A percentile compares a stretch with the other conserved stretches of the same genome.
Evolutionary conservation across 2,113 vertebrate genomes (phyloP).

Genomic region (Etheostoma spectabile): DNA sequence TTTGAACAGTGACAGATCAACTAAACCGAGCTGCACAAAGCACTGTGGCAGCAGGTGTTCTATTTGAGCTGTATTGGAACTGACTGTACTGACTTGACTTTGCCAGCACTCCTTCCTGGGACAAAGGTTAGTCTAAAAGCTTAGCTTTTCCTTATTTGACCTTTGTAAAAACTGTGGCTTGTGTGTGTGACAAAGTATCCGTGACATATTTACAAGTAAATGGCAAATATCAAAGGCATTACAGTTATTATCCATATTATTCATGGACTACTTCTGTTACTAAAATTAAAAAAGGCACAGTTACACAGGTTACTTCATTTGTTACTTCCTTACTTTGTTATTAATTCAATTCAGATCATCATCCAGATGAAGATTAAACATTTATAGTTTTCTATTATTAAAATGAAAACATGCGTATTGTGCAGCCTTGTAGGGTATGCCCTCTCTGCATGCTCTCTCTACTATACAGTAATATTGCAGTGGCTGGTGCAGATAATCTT

Average conservation of each 20-base stretch:
- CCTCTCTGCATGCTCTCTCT: neutral
- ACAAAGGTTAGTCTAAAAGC: constrained; percentile 7
- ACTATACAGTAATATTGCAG: neutral
- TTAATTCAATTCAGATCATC: neutral
- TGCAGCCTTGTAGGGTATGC: neutral
- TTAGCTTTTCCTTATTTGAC: constrained; percentile 4
- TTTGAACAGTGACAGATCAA: constrained; percentile 58
- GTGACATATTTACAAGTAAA: neutral
- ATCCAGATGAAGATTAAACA: neutral
- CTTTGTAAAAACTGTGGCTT: neutral
- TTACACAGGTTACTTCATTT: neutral
- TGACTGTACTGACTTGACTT: neutral
- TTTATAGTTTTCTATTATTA: neutral
- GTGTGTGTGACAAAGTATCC: neutral
- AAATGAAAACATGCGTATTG: neutral
- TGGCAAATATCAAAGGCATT: neutral
- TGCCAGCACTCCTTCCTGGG: neutral
- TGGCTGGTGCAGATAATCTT: neutral
- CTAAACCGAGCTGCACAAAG: constrained; percentile 51
- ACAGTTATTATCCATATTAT: neutral
- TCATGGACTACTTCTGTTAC: neutral
- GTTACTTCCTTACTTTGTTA: neutral
- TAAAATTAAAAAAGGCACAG: neutral
- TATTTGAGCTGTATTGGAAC: constrained; percentile 12
- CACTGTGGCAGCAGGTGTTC: constrained; percentile 51